Evolutionary conservation across 1,140 invertebrate genomes (phyloP).

Genomic region (Brachionus rotundiformis): DNA sequence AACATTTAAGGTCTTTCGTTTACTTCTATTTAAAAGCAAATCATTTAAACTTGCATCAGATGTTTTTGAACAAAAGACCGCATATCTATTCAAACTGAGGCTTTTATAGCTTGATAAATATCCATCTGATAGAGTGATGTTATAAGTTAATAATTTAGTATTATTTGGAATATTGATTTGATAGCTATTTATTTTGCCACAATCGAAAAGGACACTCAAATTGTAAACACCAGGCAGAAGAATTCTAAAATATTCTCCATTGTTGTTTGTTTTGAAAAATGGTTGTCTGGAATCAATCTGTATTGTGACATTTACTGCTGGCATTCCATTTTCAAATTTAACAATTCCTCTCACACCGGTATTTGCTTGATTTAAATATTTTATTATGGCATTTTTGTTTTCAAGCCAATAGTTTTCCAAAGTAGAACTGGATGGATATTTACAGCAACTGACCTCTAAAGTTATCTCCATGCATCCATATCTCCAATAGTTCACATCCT

Average conservation of each 20-base stretch:
- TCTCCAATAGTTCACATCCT: slow-evolving; percentile 97
- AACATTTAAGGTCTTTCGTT: background rate
- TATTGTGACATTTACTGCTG: slow-evolving; percentile 1
- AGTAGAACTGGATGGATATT: slow-evolving; percentile 72
- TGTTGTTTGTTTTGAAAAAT: slow-evolving; percentile 29
- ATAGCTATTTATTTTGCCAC: background rate
- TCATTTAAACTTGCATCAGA: background rate
- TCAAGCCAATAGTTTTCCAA: slow-evolving; percentile 7
- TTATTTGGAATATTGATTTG: background rate
- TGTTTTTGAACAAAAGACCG: background rate
- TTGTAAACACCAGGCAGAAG: slow-evolving; percentile 35
- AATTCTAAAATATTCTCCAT: slow-evolving; percentile 45
- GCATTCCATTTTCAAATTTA: slow-evolving; percentile 45
- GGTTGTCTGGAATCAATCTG: slow-evolving; percentile 30
- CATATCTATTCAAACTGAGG: background rate
- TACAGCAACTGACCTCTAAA: slow-evolving; percentile 92
- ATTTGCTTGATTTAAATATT: slow-evolving; percentile 24
- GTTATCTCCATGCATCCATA: slow-evolving; percentile 98
- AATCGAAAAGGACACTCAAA: slow-evolving; percentile 19
- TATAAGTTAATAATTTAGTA: background rate
- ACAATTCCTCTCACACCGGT: slow-evolving; percentile 48
- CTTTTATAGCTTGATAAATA: background rate
- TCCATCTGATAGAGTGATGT: background rate
- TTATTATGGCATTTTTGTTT: slow-evolving; percentile 29
- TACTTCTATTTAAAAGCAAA: background rate